Percentiles rank a stretch among this genome's conserved stretches.
These are phyloP conservation scores for Pogonognathellus flavescens DNA, from an alignment of 1,140 invertebrate genomes.

Conservation along the genomic window DNA sequence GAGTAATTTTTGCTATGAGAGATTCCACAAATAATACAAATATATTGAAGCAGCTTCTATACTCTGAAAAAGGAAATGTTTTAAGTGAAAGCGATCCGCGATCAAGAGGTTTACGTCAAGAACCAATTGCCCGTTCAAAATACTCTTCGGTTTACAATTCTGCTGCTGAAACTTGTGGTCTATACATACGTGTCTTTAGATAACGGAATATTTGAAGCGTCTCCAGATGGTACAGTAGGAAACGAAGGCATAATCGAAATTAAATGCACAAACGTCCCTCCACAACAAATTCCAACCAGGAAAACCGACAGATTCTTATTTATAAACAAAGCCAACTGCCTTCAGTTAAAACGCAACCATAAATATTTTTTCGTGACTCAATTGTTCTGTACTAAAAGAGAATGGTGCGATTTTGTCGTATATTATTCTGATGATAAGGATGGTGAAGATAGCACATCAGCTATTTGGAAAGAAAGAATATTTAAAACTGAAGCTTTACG, in stretches of 20 bases:
- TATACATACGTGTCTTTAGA: constrained; percentile 36
- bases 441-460: too few relatives aligned
- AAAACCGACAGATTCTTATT: background rate
- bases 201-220: constrained; percentile 60
- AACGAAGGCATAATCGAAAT: constrained; percentile 66
- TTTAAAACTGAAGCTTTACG: too few relatives aligned
- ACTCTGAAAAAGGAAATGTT: background rate
- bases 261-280: constrained; percentile 65
- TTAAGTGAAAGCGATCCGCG: constrained; percentile 7
- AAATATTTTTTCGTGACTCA: too few relatives aligned
- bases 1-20: constrained; percentile 5
- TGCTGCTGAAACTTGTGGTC: constrained; percentile 14
- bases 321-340: too few relatives aligned
- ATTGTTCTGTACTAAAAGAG: too few relatives aligned
- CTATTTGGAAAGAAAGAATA: too few relatives aligned
- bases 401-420: too few relatives aligned
- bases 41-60: background rate
- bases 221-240: constrained; percentile 66
- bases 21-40: constrained; percentile 31
- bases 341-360: too few relatives aligned
- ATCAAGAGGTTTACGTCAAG: background rate
- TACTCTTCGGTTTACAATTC: background rate
- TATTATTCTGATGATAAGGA: too few relatives aligned
- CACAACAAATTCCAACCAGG: background rate
- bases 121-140: background rate